phyloP scores from a whole-genome alignment of 2,797 vertebrate genomes.

The Anabas testudineus region DNA sequence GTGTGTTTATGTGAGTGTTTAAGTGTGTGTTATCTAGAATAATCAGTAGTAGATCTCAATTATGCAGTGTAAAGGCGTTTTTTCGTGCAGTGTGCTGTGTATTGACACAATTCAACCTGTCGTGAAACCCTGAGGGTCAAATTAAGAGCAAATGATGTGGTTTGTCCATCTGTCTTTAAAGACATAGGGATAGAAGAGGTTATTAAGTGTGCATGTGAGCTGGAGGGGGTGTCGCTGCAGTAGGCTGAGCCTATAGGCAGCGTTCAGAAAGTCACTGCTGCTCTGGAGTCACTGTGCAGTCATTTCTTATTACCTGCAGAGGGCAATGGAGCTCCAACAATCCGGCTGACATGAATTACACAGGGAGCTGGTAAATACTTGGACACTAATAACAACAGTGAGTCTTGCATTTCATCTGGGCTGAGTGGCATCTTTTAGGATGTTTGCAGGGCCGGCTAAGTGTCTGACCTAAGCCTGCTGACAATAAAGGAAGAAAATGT shows the following conservation, averaged over 20 bases:
- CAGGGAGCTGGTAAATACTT: neutral
- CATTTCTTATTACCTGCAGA: conserved; percentile 47
- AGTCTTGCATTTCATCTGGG: conserved; percentile 26
- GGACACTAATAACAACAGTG: neutral
- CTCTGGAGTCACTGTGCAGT: conserved; percentile 6
- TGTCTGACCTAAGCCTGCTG: conserved; percentile 32
- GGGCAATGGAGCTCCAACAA: conserved; percentile 69
- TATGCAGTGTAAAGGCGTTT: conserved; percentile 14
- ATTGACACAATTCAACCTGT: conserved; percentile 29
- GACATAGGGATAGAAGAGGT: conserved; percentile 24
- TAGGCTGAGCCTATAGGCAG: conserved; percentile 27
- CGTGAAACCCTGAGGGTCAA: conserved; percentile 36
- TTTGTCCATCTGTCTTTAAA: conserved; percentile 54
- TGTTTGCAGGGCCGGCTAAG: conserved; percentile 20
- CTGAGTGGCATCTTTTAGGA: conserved; percentile 36
- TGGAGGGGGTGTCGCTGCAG: conserved; percentile 41
- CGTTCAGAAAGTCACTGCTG: conserved; percentile 11
- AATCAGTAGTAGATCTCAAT: conserved; percentile 18
- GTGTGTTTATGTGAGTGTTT: neutral
- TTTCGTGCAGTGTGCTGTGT: conserved; percentile 8
- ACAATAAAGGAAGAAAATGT: conserved; percentile 25
- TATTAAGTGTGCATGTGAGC: conserved; percentile 52
- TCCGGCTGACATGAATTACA: neutral
- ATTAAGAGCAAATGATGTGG: conserved; percentile 38
- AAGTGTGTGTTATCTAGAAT: neutral